Evolutionary conservation across 1,140 invertebrate species (phyloP), one percentile per base, ranked within the genome.

Genomic region (Tetranychus cinnabarinus): DNA sequence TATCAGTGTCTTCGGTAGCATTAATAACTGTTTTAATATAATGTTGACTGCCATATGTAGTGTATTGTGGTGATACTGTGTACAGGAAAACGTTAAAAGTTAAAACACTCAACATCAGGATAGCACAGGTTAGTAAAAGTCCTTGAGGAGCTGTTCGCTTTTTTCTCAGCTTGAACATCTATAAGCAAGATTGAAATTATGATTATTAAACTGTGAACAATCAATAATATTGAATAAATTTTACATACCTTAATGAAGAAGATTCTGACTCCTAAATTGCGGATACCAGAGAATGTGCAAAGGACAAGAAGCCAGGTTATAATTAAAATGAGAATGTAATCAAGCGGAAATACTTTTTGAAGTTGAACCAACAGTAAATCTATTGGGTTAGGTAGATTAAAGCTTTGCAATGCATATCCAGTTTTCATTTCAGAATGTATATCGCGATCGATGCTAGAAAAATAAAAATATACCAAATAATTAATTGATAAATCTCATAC

Each of bases 61-160:
- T 70, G 63, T 76, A 77, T 61, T 75, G 71, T 37, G 75, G 75
- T n/a, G 72, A 70, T 3, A 75, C 62, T 46, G 71, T 68, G 65
- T 74, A 75, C 34, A 75, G 57, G 15, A 77, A 63, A 6, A 76
- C 66, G 63, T 76, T 75, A 56, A 76, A 67, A 31, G 72, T 74
- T 46, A 76, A 59, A 12, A 72, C 69, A 57, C 72, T 68, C 58
- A 72, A 70, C 72, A 75, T 76, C 42, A 77, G 61, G 36, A 72
- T 70, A 64, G 74, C 70, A 66, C 71, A 73, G 58, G 75, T 61
- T 67, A 75, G 69, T 34, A 76, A 64, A 12, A 76, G 64, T 2
- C 69, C 75, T 63, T 75, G 74, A 8, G 75, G 74, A 7, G 66
- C 65, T 2, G 75, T 76, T 42, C 69, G 66, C 0, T 65, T 55